Conservation (phyloP, 1,140 invertebrate genomes). For the Drosophila takahashii region DNA sequence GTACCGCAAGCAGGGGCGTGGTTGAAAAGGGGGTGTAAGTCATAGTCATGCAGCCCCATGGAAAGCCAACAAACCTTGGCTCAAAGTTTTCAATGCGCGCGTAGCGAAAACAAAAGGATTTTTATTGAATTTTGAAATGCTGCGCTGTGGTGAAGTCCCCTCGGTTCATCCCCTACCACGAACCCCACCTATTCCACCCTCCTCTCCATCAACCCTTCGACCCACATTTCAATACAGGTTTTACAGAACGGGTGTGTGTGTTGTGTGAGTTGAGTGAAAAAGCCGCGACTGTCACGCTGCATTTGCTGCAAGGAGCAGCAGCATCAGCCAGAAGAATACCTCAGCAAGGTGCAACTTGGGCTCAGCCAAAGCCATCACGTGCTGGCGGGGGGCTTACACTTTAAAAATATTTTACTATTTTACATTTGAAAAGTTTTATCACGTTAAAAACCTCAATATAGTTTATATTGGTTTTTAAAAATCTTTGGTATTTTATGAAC, state of each 20-base stretch:
- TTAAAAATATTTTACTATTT: not conserved
- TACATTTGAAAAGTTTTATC: no score
- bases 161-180: not conserved
- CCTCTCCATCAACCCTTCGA: conserved; percentile 13
- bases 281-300: conserved; percentile 76
- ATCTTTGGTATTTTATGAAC: no score
- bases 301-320: conserved; percentile 49
- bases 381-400: conserved; percentile 7
- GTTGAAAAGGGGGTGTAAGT: conserved; percentile 2
- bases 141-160: conserved; percentile 43
- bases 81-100: conserved; percentile 77
- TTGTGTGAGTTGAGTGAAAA: conserved; percentile 55
- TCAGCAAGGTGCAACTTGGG: conserved; percentile 40
- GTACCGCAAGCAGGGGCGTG: conserved; percentile 63
- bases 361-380: conserved; percentile 32
- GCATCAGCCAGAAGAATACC: conserved; percentile 23
- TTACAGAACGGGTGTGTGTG: not conserved
- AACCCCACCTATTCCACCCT: no score
- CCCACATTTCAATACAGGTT: conserved; percentile 44
- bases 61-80: conserved; percentile 70
- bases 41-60: conserved; percentile 66
- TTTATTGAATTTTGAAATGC: conserved; percentile 80
- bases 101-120: conserved; percentile 76
- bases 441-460: no score
- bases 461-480: no score